phyloP scores from a whole-genome alignment of 2,113 vertebrate genomes.

The Columba janthina region DNA sequence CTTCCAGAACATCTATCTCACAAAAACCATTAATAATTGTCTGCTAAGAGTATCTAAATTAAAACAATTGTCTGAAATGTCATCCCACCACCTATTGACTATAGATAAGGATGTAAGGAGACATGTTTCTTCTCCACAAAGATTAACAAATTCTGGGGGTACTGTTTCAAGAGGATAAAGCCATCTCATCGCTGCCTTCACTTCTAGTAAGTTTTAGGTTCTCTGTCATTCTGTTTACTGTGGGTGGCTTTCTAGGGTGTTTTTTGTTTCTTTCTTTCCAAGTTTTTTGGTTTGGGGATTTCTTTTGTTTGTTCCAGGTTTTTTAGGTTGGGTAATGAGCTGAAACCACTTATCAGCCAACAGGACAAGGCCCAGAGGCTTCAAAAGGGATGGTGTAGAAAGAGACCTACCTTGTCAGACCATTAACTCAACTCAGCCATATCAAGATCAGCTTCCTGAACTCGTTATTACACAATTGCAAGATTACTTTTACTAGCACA shows the following conservation, averaged over 20 bases:
- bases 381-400: neutral
- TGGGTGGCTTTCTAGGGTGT: neutral
- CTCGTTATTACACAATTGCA: neutral
- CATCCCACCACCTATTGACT: neutral
- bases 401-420: neutral
- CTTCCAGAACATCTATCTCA: neutral
- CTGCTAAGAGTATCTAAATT: neutral
- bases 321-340: neutral
- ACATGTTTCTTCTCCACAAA: neutral
- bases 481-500: neutral
- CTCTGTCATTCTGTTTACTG: neutral
- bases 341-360: neutral
- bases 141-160: neutral
- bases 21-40: neutral
- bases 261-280: neutral
- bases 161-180: neutral
- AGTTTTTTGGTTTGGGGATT: neutral
- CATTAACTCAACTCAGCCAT: neutral
- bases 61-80: neutral
- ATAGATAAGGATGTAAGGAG: neutral
- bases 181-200: neutral
- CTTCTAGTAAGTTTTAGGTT: neutral
- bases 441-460: neutral
- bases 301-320: neutral
- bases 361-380: neutral